These are phyloP conservation scores for Phymastichus coffea DNA, from an alignment of 1,140 invertebrate species.

Conservation along the genomic window DNA sequence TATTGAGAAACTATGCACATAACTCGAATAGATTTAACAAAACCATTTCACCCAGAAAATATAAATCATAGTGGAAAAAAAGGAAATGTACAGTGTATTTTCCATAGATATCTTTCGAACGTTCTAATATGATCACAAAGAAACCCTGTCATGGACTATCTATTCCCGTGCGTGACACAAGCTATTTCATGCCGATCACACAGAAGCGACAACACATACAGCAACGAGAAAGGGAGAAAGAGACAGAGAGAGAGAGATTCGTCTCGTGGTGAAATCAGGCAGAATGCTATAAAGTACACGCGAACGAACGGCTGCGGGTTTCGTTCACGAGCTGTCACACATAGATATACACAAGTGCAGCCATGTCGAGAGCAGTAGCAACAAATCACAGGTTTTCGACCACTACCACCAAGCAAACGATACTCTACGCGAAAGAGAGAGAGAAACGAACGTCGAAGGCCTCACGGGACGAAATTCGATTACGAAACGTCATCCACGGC, in stretches of 20 bases:
- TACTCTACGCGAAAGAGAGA: conserved; percentile 45
- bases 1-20: no score
- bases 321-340: not conserved
- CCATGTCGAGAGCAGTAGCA: conserved; percentile 46
- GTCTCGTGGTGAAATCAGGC: not conserved
- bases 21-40: no score
- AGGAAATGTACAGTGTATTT: no score
- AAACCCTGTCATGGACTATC: no score
- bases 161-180: no score
- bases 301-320: not conserved
- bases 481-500: conserved; percentile 44
- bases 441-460: conserved; percentile 36
- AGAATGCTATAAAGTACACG: not conserved
- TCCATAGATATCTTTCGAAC: no score
- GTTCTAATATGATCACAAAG: no score
- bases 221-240: no score
- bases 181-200: not conserved
- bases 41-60: no score
- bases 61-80: no score
- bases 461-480: conserved; percentile 45
- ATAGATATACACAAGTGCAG: conserved; percentile 23
- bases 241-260: not conserved
- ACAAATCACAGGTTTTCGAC: conserved; percentile 49
- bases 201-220: no score
- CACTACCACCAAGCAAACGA: conserved; percentile 51